Conservation (phyloP, 2,113 vertebrate genomes). For the Hyaena hyaena region DNA sequence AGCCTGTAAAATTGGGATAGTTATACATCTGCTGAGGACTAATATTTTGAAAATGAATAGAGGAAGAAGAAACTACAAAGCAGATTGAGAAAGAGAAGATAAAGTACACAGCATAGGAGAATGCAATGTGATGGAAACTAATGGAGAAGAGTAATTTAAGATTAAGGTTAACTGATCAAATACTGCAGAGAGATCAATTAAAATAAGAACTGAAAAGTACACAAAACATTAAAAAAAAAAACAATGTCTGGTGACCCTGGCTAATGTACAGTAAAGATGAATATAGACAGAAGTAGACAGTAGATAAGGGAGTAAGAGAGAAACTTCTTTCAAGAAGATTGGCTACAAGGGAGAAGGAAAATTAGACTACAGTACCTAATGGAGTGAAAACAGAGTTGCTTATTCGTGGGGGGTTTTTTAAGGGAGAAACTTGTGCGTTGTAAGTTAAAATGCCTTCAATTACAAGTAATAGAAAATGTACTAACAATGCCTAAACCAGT, state of each 20-base stretch:
- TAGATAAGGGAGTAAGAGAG: neutral
- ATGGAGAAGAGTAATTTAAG: neutral
- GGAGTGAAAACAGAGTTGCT: neutral
- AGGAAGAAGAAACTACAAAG: neutral
- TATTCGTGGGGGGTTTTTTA: neutral
- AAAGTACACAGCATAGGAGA: neutral
- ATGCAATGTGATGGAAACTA: neutral
- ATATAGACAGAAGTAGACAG: neutral
- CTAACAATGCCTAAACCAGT: neutral
- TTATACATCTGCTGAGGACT: constrained; percentile 5
- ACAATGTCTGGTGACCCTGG: neutral
- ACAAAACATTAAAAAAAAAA: neutral
- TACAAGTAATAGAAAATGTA: constrained; percentile 19
- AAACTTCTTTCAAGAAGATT: constrained; percentile 13
- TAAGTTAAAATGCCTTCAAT: neutral
- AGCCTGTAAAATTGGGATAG: constrained; percentile 13
- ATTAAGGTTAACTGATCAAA: neutral
- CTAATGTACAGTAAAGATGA: neutral
- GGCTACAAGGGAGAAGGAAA: neutral
- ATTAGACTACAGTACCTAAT: neutral
- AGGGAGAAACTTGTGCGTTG: neutral
- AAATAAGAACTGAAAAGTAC: neutral
- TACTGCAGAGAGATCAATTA: neutral
- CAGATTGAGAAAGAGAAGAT: neutral
- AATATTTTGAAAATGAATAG: neutral